Percentiles rank a stretch among this genome's conserved stretches.
These are phyloP conservation scores for Rhegmatorhina hoffmannsi DNA, from an alignment of 2,113 vertebrate species.

Conservation along the genomic window DNA sequence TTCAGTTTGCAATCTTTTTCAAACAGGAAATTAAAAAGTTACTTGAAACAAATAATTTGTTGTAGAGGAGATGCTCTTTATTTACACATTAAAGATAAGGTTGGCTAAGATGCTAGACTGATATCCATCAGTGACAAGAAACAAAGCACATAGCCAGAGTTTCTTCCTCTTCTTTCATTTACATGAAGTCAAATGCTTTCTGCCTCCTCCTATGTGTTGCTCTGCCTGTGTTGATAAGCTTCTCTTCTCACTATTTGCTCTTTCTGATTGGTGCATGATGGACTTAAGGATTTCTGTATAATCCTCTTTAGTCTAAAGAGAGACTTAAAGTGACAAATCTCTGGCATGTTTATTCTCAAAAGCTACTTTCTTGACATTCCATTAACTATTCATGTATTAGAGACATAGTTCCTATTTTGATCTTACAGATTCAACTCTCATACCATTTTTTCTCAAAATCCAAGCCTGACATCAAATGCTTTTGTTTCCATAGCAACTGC, in stretches of 20 bases:
- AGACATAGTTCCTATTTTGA: neutral
- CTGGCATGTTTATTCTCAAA: conserved; percentile 59
- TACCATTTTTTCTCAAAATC: neutral
- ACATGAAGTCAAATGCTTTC: conserved; percentile 47
- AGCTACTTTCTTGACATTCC: conserved; percentile 34
- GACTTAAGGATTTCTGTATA: conserved; percentile 76
- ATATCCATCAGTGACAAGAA: neutral
- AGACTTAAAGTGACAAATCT: conserved; percentile 75
- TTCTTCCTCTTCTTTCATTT: conserved; percentile 19
- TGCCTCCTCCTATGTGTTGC: conserved; percentile 22
- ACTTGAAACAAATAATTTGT: neutral
- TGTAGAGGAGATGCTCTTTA: conserved; percentile 19
- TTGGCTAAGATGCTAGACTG: neutral
- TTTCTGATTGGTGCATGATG: conserved; percentile 61
- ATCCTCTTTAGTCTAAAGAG: conserved; percentile 85
- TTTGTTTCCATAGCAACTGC: neutral
- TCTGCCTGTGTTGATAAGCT: conserved; percentile 63
- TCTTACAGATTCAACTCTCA: neutral
- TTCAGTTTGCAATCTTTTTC: neutral
- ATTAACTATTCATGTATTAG: conserved; percentile 19
- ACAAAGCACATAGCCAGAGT: neutral
- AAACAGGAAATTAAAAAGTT: conserved; percentile 1
- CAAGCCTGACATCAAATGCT: neutral
- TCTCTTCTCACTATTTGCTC: conserved; percentile 55
- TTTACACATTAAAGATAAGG: neutral